These are phyloP conservation scores for Luperina testacea DNA, from an alignment of 2,888 invertebrate species.

Conservation along the genomic window DNA sequence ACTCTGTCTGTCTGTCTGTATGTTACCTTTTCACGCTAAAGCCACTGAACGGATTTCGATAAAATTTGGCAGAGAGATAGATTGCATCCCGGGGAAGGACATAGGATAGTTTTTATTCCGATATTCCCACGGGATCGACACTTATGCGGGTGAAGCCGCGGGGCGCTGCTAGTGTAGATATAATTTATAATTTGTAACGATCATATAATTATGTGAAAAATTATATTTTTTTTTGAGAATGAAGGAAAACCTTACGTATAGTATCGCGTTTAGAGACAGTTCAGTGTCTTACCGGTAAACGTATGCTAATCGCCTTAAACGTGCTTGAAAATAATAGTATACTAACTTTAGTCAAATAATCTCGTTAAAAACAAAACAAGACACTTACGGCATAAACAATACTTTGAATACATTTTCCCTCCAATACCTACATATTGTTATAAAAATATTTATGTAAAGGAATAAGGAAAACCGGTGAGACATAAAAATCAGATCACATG, in stretches of 20 bases:
- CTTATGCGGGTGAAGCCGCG: too few species aligned
- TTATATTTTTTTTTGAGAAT: background rate
- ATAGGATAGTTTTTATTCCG: too few species aligned
- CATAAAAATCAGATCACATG: conserved; percentile 59
- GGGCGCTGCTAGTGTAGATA: too few species aligned
- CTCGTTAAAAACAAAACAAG: conserved; percentile 33
- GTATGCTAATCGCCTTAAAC: background rate
- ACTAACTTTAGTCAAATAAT: background rate
- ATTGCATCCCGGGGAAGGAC: too few species aligned
- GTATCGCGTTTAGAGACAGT: background rate
- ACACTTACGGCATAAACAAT: conserved; percentile 30
- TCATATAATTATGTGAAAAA: too few species aligned
- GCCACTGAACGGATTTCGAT: too few species aligned
- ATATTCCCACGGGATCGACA: too few species aligned
- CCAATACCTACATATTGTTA: conserved; percentile 20
- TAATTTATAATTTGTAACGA: too few species aligned
- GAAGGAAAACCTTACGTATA: background rate
- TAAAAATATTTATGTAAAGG: conserved; percentile 49
- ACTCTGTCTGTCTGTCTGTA: too few species aligned
- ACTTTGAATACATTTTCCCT: conserved; percentile 30
- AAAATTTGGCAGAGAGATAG: too few species aligned
- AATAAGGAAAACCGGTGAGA: conserved; percentile 50
- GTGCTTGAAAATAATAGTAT: background rate
- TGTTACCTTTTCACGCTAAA: too few species aligned
- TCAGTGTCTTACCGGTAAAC: background rate